Percentiles rank a stretch among this genome's conserved stretches.
Conservation (phyloP, 2,797 vertebrate species). For the Capromys pilorides region DNA sequence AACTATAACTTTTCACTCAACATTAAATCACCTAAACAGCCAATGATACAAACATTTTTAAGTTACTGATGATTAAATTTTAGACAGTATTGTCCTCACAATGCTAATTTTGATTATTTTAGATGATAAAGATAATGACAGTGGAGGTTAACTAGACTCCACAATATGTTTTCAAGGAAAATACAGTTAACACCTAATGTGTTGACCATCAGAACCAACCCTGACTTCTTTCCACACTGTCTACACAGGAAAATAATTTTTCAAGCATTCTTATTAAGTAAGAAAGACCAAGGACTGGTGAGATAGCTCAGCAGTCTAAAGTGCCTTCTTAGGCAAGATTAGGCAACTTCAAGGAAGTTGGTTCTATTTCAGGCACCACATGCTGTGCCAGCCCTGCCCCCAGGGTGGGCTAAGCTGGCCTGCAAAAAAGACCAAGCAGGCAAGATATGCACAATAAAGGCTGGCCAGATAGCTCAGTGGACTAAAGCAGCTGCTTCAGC, state of each 20-base stretch:
- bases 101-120: conserved; percentile 56
- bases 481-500: no score
- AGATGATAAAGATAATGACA: neutral
- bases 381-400: no score
- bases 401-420: no score
- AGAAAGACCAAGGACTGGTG: neutral
- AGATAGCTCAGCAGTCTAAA: no score
- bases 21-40: neutral
- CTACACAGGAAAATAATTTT: neutral
- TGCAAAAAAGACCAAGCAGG: no score
- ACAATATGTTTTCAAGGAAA: conserved; percentile 12
- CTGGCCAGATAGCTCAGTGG: no score
- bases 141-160: neutral
- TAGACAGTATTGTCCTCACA: neutral
- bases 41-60: neutral
- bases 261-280: conserved; percentile 14
- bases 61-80: conserved; percentile 7
- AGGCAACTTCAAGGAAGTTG: no score
- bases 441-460: no score
- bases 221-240: conserved; percentile 26
- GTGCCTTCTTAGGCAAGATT: no score
- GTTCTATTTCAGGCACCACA: no score
- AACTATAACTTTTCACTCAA: conserved; percentile 1
- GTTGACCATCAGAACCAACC: conserved; percentile 45
- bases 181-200: neutral